Percentiles rank a stretch among this genome's conserved stretches.
phyloP scores from a whole-genome alignment of 1,140 invertebrate species.

The Brachionus rotundiformis region DNA sequence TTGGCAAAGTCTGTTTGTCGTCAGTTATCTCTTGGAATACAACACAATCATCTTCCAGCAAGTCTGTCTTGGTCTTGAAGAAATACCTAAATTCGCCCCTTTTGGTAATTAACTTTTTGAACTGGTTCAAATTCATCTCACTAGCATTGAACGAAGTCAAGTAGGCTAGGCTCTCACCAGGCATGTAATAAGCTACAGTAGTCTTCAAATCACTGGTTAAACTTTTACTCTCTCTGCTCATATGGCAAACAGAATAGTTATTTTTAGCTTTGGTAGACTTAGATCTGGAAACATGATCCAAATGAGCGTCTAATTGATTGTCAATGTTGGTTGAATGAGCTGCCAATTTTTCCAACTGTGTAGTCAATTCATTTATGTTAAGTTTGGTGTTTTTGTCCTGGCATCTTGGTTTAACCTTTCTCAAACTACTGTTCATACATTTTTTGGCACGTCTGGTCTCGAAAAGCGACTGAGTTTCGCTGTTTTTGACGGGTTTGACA shows the following conservation, averaged over 20 bases:
- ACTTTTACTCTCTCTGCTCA: background rate
- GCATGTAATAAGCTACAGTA: slow-evolving; percentile 47
- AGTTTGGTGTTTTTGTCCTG: background rate
- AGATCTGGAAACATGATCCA: slow-evolving; percentile 23
- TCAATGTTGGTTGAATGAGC: background rate
- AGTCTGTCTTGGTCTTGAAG: slow-evolving; percentile 38
- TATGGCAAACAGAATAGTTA: background rate
- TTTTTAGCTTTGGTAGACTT: background rate
- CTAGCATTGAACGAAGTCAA: background rate
- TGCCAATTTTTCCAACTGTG: background rate
- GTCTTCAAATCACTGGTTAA: background rate
- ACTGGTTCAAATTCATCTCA: background rate
- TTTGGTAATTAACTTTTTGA: slow-evolving; percentile 32
- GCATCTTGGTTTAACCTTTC: background rate
- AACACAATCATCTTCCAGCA: slow-evolving; percentile 38
- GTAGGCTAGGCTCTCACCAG: slow-evolving; percentile 41
- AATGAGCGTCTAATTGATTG: slow-evolving; percentile 3
- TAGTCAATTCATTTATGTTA: background rate
- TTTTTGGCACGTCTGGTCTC: background rate
- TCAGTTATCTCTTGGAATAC: slow-evolving; percentile 41
- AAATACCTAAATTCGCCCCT: slow-evolving; percentile 38
- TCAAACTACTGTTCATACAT: background rate
- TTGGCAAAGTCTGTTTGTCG: background rate
- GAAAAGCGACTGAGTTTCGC: background rate
- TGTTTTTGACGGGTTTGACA: background rate